Percentiles rank a stretch among this genome's conserved stretches.
phyloP scores from a whole-genome alignment of 2,113 vertebrate genomes.

The Bos indicus region DNA sequence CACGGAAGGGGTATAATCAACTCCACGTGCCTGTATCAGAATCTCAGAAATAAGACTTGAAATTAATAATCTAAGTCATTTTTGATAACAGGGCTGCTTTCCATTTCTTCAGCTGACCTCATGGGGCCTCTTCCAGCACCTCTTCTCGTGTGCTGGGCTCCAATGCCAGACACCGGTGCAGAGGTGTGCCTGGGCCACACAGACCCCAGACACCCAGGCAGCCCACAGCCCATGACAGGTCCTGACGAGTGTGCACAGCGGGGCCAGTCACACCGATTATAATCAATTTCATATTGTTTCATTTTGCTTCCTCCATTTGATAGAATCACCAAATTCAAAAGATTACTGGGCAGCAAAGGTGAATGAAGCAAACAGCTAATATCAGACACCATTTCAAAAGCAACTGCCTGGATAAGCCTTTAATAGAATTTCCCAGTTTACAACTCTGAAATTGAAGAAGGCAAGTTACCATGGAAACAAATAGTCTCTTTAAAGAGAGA shows the following conservation, averaged over 20 bases:
- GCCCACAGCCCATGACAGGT: not conserved
- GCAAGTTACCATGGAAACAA: conserved; percentile 72
- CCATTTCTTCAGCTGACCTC: not conserved
- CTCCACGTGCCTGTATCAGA: not conserved
- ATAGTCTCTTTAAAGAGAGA: conserved; percentile 52
- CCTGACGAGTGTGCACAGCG: not conserved
- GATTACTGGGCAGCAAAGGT: conserved; percentile 16
- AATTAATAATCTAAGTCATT: not conserved
- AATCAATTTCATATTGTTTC: not conserved
- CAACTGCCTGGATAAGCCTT: conserved; percentile 46
- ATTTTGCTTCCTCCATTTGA: not conserved
- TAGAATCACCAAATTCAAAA: conserved; percentile 28
- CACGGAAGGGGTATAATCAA: not conserved
- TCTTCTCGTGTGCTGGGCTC: not conserved
- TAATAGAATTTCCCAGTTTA: conserved; percentile 69
- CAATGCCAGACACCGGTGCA: accelerated
- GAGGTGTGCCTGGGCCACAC: too few relatives aligned
- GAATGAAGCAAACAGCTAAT: conserved; percentile 28
- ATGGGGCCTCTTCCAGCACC: not conserved
- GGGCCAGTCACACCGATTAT: not conserved
- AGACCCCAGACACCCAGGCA: not conserved
- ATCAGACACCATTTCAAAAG: conserved; percentile 54
- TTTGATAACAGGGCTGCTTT: not conserved
- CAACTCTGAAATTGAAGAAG: conserved; percentile 53
- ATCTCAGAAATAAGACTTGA: not conserved